Evolutionary conservation across 2,113 vertebrate species (phyloP).

Genomic region (Nymphicus hollandicus): DNA sequence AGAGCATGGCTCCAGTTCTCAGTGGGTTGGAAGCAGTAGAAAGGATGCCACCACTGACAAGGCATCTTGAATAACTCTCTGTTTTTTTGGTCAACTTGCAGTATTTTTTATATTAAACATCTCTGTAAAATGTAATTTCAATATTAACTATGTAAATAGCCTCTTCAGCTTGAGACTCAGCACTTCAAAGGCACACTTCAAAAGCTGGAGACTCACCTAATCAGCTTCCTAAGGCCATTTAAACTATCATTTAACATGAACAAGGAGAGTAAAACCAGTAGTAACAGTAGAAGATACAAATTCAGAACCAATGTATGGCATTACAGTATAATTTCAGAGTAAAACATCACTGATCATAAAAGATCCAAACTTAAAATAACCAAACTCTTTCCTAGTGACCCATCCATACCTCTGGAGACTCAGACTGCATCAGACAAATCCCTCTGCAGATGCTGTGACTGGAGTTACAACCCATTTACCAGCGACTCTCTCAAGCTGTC

Average conservation of each 20-base stretch:
- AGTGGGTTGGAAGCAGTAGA: slow-evolving; percentile 14
- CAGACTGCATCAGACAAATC: neutral
- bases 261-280: neutral
- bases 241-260: neutral
- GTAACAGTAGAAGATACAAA: slow-evolving; percentile 28
- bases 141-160: neutral
- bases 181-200: neutral
- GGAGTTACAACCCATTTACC: slow-evolving; percentile 29
- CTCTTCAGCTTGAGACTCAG: neutral
- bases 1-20: neutral
- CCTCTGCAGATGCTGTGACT: neutral
- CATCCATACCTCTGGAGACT: neutral
- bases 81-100: neutral
- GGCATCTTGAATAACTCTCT: neutral
- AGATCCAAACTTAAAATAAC: slow-evolving; percentile 52
- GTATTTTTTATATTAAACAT: neutral
- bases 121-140: neutral
- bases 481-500: neutral
- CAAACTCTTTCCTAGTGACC: neutral
- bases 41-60: neutral
- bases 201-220: neutral
- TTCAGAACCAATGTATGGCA: neutral
- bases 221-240: neutral
- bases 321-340: slow-evolving; percentile 27
- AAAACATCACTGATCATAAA: slow-evolving; percentile 50